Evolutionary conservation across 2,888 invertebrate species (phyloP).

Genomic region (Lysandra bellargus): DNA sequence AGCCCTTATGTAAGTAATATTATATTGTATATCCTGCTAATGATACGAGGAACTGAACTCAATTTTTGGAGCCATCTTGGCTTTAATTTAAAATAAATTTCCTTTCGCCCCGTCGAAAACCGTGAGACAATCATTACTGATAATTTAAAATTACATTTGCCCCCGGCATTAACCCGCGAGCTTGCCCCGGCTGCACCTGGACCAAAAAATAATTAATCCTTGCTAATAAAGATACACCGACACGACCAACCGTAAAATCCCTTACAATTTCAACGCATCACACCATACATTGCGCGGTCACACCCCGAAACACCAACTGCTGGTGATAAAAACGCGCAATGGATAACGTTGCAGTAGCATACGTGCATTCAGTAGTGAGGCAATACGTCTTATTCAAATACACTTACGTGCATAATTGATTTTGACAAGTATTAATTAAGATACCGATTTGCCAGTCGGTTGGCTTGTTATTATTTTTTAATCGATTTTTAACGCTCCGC

Average conservation of each 20-base stretch:
- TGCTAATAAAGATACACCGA: slow-evolving; percentile 47
- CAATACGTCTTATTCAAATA: slow-evolving; percentile 71
- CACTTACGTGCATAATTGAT: slow-evolving; percentile 66
- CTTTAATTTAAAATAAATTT: slow-evolving; percentile 27
- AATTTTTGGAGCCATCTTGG: slow-evolving; percentile 27
- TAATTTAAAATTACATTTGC: slow-evolving; percentile 39
- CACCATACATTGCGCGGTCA: slow-evolving; percentile 11
- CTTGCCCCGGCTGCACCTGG: slow-evolving; percentile 49
- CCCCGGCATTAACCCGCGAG: slow-evolving; percentile 47
- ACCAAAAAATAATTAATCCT: slow-evolving; percentile 51
- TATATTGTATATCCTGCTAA: background rate
- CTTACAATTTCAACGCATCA: slow-evolving; percentile 37
- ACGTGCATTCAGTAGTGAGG: slow-evolving; percentile 44
- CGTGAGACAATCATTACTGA: slow-evolving; percentile 22
- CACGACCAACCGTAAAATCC: slow-evolving; percentile 61
- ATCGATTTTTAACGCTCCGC: slow-evolving; percentile 63
- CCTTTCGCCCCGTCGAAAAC: slow-evolving; percentile 31
- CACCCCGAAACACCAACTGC: too few relatives aligned
- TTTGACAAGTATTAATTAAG: slow-evolving; percentile 68
- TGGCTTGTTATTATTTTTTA: slow-evolving; percentile 54
- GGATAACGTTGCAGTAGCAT: slow-evolving; percentile 12
- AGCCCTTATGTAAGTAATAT: background rate
- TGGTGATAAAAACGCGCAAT: slow-evolving; percentile 31
- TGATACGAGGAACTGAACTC: background rate
- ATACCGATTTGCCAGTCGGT: slow-evolving; percentile 57